These are phyloP conservation scores for Malurus melanocephalus DNA, from an alignment of 2,113 vertebrate species.

Conservation along the genomic window DNA sequence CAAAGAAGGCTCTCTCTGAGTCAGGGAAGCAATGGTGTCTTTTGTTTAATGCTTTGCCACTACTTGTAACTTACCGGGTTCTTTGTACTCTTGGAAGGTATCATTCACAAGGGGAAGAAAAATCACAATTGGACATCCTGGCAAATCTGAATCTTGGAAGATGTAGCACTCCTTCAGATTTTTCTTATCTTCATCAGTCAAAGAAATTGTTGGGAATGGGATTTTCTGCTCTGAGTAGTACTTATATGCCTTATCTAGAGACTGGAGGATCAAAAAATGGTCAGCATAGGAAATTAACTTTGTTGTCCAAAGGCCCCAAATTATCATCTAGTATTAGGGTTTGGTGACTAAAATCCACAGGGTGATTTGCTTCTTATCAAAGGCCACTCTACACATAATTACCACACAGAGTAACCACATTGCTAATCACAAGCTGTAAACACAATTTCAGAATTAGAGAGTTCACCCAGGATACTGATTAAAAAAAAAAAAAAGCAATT, in stretches of 20 bases:
- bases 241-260: constrained; percentile 69
- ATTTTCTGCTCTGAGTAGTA: constrained; percentile 74
- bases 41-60: neutral
- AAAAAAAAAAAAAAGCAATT: neutral
- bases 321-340: neutral
- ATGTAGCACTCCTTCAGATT: constrained; percentile 76
- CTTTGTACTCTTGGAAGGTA: constrained; percentile 76
- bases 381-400: neutral
- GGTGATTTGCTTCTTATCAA: neutral
- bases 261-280: constrained; percentile 42
- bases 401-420: neutral
- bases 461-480: neutral
- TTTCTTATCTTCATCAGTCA: constrained; percentile 65
- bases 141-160: constrained; percentile 59
- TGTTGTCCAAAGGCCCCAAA: neutral
- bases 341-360: neutral
- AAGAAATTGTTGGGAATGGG: constrained; percentile 68
- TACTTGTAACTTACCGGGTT: constrained; percentile 69
- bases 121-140: constrained; percentile 62
- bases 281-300: neutral
- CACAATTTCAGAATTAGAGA: neutral
- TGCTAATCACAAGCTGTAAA: neutral
- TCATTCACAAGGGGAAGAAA: constrained; percentile 80
- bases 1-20: neutral
- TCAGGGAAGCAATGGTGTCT: neutral